Evolutionary conservation across 35 echinoderm and acorn worm genomes (phyloP).

Genomic region (Holothuria glaberrima): DNA sequence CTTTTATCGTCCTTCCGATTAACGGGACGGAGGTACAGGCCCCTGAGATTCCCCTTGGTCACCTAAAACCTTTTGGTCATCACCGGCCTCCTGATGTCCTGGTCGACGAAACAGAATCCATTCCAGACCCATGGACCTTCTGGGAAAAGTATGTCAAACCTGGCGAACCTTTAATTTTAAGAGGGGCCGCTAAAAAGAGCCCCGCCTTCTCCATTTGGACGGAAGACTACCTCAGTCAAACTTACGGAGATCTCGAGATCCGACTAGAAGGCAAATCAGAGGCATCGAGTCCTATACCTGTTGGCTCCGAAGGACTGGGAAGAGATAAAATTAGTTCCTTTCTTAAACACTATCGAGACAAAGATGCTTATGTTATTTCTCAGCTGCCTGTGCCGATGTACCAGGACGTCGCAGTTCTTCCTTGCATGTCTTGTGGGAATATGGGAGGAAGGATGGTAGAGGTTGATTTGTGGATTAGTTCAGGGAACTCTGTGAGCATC

Average conservation of each 20-base stretch:
- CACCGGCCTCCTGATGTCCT: constrained; percentile 77
- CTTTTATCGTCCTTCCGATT: too few species aligned
- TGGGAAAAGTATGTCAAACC: constrained; percentile 75
- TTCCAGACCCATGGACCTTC: constrained; percentile 72
- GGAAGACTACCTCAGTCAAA: constrained; percentile 62
- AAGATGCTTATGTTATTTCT: constrained; percentile 72
- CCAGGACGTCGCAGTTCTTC: constrained; percentile 62
- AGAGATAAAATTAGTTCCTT: constrained; percentile 72
- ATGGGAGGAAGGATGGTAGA: constrained; percentile 73
- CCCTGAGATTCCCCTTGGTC: constrained; percentile 60
- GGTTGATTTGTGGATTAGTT: constrained; percentile 87
- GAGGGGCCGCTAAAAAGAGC: constrained; percentile 51
- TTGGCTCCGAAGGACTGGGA: constrained; percentile 72
- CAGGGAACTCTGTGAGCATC: constrained; percentile 59
- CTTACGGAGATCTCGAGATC: constrained; percentile 64
- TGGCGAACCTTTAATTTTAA: constrained; percentile 46
- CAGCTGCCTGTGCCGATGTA: constrained; percentile 82
- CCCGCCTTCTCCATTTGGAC: constrained; percentile 64
- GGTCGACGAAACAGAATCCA: constrained; percentile 56
- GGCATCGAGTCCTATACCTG: constrained; percentile 56
- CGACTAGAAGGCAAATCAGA: constrained; percentile 83
- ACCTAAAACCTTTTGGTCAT: constrained; percentile 65
- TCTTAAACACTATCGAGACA: constrained; percentile 33
- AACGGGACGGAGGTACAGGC: neutral
- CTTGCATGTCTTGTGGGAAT: constrained; percentile 71